Evolutionary conservation across 2,113 vertebrate genomes (phyloP).

Genomic region (zebrafish (Danio rerio)): DNA sequence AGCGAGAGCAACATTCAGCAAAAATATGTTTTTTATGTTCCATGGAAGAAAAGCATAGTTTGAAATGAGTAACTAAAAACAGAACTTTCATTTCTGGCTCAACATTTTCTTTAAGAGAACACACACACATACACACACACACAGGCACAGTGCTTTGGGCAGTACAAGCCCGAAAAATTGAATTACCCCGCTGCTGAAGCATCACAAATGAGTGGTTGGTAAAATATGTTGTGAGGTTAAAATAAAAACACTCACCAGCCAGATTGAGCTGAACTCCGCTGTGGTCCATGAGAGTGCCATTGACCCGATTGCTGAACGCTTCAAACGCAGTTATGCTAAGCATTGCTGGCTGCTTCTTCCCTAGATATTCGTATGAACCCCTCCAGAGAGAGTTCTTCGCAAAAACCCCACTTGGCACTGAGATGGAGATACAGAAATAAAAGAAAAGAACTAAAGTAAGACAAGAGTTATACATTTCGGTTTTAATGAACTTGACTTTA

Average conservation of each 20-base stretch:
- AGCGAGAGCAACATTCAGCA: neutral
- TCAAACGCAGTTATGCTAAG: constrained; percentile 93
- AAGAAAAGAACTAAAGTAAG: neutral
- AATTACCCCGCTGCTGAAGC: neutral
- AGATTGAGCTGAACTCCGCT: constrained; percentile 92
- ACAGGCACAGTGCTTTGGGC: neutral
- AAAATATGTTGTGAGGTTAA: constrained; percentile 21
- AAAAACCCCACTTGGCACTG: constrained; percentile 93
- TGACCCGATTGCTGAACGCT: constrained; percentile 84
- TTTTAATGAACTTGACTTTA: neutral
- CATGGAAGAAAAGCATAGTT: neutral
- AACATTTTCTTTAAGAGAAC: neutral
- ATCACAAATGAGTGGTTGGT: constrained; percentile 15
- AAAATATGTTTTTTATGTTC: neutral
- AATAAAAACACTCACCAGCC: constrained; percentile 77
- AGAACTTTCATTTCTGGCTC: neutral
- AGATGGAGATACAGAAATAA: constrained; percentile 1
- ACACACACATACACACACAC: neutral
- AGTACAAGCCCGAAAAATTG: neutral
- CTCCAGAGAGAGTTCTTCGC: constrained; percentile 96
- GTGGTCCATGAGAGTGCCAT: constrained; percentile 93
- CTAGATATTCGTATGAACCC: constrained; percentile 96
- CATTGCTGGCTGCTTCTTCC: constrained; percentile 97
- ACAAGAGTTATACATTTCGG: neutral
- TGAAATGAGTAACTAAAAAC: neutral